Conservation (phyloP, 2,113 vertebrate genomes). For the Corythoichthys haematopterus region DNA sequence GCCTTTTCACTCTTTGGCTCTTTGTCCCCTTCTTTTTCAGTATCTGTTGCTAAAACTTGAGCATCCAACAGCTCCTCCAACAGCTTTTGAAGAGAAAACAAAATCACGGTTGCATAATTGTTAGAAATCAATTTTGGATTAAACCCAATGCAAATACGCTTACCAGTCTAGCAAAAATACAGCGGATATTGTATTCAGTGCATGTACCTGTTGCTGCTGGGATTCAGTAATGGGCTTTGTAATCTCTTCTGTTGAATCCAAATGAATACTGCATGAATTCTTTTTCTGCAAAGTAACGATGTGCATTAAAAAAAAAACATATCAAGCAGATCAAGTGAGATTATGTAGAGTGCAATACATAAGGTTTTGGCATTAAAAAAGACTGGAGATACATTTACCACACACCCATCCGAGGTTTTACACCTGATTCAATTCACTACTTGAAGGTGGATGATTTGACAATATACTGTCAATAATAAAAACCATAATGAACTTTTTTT, state of each 20-base stretch:
- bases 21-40: neutral
- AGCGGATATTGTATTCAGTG: neutral
- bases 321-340: no score
- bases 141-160: neutral
- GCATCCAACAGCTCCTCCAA: neutral
- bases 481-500: no score
- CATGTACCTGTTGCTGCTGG: neutral
- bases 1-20: neutral
- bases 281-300: neutral
- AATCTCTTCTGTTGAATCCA: neutral
- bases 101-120: neutral
- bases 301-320: no score
- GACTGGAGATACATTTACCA: no score
- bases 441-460: no score
- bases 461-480: no score
- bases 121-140: neutral
- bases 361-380: no score
- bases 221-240: neutral
- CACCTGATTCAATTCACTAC: no score
- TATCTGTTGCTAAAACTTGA: neutral
- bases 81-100: conserved; percentile 1
- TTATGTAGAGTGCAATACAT: no score
- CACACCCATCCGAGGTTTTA: no score
- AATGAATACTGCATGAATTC: no score
- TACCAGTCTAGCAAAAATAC: neutral